Percentiles rank a stretch among this genome's conserved stretches.
phyloP scores from a whole-genome alignment of 2,888 invertebrate species.

The Callyntrura sp. region DNA sequence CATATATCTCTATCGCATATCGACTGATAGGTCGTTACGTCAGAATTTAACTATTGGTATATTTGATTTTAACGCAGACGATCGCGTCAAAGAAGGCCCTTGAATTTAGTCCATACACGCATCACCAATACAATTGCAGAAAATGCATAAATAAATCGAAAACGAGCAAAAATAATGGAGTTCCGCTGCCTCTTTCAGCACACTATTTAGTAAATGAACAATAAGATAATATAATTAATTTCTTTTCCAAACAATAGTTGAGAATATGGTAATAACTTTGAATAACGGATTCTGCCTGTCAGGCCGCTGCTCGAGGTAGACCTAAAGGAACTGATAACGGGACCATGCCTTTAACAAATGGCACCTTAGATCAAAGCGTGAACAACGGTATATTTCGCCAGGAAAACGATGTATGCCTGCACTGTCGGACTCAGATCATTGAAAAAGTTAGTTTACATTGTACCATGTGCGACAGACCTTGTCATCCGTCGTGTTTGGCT shows the following conservation, averaged over 20 bases:
- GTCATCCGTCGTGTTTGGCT: slow-evolving; percentile 82
- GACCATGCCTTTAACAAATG: slow-evolving; percentile 41
- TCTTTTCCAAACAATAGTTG: too few relatives aligned
- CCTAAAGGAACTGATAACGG: slow-evolving; percentile 61
- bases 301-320: slow-evolving; percentile 64
- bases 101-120: slow-evolving; percentile 74
- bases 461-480: slow-evolving; percentile 82
- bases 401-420: slow-evolving; percentile 78
- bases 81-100: slow-evolving; percentile 78
- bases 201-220: slow-evolving; percentile 63
- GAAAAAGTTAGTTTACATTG: slow-evolving; percentile 81
- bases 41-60: neutral
- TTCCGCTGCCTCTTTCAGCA: slow-evolving; percentile 53
- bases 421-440: slow-evolving; percentile 78
- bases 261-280: too few relatives aligned
- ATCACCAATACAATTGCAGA: slow-evolving; percentile 78
- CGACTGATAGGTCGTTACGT: neutral
- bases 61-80: slow-evolving; percentile 61
- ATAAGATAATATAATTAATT: too few relatives aligned
- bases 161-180: slow-evolving; percentile 75
- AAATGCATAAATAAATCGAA: slow-evolving; percentile 80
- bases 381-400: slow-evolving; percentile 57
- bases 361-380: slow-evolving; percentile 52
- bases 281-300: neutral
- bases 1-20: neutral